Base-by-base conservation (phyloP, 1,140 invertebrate genomes). In the Physella acuta region DNA sequence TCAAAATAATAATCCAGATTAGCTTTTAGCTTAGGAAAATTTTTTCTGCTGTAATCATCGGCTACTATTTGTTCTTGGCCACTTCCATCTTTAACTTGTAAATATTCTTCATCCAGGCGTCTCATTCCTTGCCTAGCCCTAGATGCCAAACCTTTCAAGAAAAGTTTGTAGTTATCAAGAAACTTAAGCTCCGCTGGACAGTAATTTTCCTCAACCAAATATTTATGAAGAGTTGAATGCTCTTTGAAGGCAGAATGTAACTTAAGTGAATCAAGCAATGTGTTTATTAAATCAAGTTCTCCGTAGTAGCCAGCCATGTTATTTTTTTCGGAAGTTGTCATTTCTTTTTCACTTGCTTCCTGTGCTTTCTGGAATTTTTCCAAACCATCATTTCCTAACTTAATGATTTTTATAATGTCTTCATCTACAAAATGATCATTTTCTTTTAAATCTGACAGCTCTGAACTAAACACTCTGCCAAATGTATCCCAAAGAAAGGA, bases 401-500 rank as follows among this genome's bases (percentile, higher is more conserved):
- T 44, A 30, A 77, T 70, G 11, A n/a, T n/a, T n/a, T n/a, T n/a
- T n/a, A n/a, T n/a, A n/a, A n/a, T n/a, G n/a, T n/a, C n/a, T n/a
- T n/a, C n/a, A n/a, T n/a, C n/a, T n/a, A n/a, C n/a, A n/a, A n/a
- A n/a, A n/a, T n/a, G n/a, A n/a, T n/a, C n/a, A n/a, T n/a, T n/a
- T n/a, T n/a, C 24, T 72, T 37, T 52, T 24, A 56, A 37, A 30
- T 68, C 66, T 16, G 56, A 33, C 8, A 78, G 49, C 30, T 75
- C 69, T 26, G 60, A 49, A 62, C 71, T 70, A 30, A 59, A 73
- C 3, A 76, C 74, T 64, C 71, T 70, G 28, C 74, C 76, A 62
- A 71, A 73, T 31, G 76, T 78, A 56, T 78, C 75, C 68, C 73
- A 74, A 33, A 78, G 36, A 61, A 70, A 78, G 24, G 76, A 78